phyloP scores from a whole-genome alignment of 2,797 vertebrate species.

The Argentina silus region DNA sequence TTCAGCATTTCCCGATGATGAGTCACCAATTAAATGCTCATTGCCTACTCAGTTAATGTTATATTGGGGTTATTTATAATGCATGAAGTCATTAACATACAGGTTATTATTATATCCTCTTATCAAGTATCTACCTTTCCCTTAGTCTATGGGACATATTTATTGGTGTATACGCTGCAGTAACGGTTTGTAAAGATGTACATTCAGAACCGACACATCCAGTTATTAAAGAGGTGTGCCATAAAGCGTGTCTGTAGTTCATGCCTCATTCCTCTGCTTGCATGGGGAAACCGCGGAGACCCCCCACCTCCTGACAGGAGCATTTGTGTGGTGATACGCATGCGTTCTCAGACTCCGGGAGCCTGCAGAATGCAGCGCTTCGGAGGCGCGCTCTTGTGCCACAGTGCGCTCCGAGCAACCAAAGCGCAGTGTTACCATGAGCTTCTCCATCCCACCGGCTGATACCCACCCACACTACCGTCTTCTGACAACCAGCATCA shows the following conservation, averaged over 20 bases:
- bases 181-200: no score
- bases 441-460: conserved; percentile 80
- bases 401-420: conserved; percentile 78
- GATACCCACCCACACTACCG: conserved; percentile 61
- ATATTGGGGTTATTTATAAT: no score
- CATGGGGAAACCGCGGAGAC: background rate
- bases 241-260: background rate
- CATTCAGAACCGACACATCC: no score
- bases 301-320: background rate
- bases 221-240: background rate
- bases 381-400: conserved; percentile 70
- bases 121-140: no score
- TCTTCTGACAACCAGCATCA: conserved; percentile 56
- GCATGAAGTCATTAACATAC: no score
- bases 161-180: no score
- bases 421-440: conserved; percentile 89
- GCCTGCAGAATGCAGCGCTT: conserved; percentile 61
- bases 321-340: conserved; percentile 46
- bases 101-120: no score
- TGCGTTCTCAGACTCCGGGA: conserved; percentile 46
- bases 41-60: background rate
- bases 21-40: background rate
- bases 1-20: background rate
- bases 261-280: no score
- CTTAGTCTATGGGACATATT: no score